Evolutionary conservation across 1,140 invertebrate species (phyloP), one percentile per base, ranked within the genome.

Genomic region (Panagrolaimus sp.): DNA sequence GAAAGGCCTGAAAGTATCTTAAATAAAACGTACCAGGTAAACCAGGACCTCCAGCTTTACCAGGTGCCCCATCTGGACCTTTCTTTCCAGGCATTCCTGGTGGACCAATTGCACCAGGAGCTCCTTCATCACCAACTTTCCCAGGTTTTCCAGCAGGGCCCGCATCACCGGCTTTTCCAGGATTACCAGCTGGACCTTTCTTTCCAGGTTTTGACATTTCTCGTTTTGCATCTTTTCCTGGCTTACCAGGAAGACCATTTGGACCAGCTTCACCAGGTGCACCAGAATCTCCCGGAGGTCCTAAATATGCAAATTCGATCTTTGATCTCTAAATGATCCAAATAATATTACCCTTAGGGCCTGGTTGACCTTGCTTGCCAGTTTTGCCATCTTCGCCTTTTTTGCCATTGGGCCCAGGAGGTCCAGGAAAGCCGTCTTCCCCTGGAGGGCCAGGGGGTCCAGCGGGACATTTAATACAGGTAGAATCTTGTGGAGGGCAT

Each of bases 171-270:
- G 24, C 21, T 67, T 26, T 65, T 32, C 67, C 4, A 7, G 28
- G 14, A 9, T 15, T 15, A 8, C 43, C 4, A 10, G 43, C 9
- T 64, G n/a, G 5, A 2, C 62, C 15, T n/a, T 43, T 9, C 21
- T 28, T 43, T 70, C 58, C 63, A 38, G 15, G 32, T 7, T 17
- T 38, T 28, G 45, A 15, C 48, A 43, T 24, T n/a, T 74, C 73
- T 3, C 70, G 65, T 28, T 62, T 32, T 17, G 75, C 73, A 46
- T 68, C 24, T 24, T 47, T 68, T 71, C 72, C 72, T n/a, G 63
- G 26, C 15, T 12, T 12, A n/a, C 73, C 73, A 15, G 73, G 73
- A 63, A 58, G 21, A 10, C 71, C 71, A 38, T 38, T 38, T 38
- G 32, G 43, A 26, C 46, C 68, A 8, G 47, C 17, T 28, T 71